A percentile compares a stretch with the other conserved stretches of the same genome.
Evolutionary conservation across 1,140 invertebrate genomes (phyloP).

Genomic region (Philotrypesis tridentata): DNA sequence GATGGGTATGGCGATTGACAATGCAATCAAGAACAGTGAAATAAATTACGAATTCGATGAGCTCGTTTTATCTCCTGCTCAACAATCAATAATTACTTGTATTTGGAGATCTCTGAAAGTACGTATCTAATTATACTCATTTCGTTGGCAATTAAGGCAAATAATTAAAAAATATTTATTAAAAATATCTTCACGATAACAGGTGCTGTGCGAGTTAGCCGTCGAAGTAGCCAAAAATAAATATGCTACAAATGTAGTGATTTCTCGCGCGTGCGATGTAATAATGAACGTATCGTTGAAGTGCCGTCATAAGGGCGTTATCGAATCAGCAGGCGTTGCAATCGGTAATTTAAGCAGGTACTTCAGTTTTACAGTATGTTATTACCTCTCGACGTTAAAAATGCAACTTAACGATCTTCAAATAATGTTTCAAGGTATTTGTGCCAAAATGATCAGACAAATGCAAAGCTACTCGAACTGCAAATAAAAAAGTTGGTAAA

Average conservation of each 20-base stretch:
- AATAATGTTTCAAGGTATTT: slow-evolving; percentile 54
- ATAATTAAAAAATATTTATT: background rate
- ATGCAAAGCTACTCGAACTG: slow-evolving; percentile 54
- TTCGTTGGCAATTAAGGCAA: background rate
- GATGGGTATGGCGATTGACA: slow-evolving; percentile 75
- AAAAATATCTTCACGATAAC: slow-evolving; percentile 32
- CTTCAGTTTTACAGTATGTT: background rate
- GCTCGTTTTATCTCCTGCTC: slow-evolving; percentile 75
- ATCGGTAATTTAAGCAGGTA: slow-evolving; percentile 73
- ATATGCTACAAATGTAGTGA: slow-evolving; percentile 61
- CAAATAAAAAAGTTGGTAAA: slow-evolving; percentile 58
- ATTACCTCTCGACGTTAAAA: background rate
- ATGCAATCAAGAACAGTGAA: slow-evolving; percentile 61
- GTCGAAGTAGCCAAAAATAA: slow-evolving; percentile 66
- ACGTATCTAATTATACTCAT: slow-evolving; percentile 36
- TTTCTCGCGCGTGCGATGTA: slow-evolving; percentile 74
- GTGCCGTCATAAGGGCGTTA: slow-evolving; percentile 87
- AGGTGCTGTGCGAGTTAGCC: slow-evolving; percentile 76
- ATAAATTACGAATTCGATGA: slow-evolving; percentile 64
- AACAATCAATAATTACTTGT: slow-evolving; percentile 82
- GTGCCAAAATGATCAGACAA: slow-evolving; percentile 51
- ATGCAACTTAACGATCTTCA: background rate
- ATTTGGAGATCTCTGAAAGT: slow-evolving; percentile 88
- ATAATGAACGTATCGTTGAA: slow-evolving; percentile 79
- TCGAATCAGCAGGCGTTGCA: slow-evolving; percentile 81